phyloP scores from a whole-genome alignment of 2,113 vertebrate genomes.

The Semnornis frantzii region DNA sequence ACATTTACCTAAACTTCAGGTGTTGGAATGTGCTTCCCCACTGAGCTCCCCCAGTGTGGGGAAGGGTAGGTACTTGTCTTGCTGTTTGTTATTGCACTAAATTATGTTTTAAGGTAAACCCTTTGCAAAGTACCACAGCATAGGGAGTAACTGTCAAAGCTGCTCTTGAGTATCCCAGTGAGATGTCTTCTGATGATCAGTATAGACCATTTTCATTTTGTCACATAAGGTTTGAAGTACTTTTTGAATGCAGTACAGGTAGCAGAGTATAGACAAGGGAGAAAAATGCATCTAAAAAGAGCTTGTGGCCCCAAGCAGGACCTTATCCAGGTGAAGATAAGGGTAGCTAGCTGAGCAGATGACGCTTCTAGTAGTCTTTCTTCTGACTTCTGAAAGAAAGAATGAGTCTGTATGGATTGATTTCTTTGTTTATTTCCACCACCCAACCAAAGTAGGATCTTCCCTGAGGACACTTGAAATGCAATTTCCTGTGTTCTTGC shows the following conservation, averaged over 20 bases:
- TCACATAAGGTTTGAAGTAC: not conserved
- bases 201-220: not conserved
- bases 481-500: not conserved
- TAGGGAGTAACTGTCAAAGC: not conserved
- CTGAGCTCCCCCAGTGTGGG: not conserved
- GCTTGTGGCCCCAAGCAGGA: not conserved
- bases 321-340: not conserved
- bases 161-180: not conserved
- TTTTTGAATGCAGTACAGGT: not conserved
- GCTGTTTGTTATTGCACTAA: not conserved
- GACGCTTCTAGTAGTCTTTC: not conserved
- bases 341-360: not conserved
- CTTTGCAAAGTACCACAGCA: not conserved
- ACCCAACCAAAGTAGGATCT: not conserved
- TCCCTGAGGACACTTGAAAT: not conserved
- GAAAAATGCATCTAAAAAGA: not conserved
- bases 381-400: not conserved
- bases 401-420: not conserved
- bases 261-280: not conserved
- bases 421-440: not conserved
- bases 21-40: conserved; percentile 13
- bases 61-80: not conserved
- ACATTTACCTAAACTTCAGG: not conserved
- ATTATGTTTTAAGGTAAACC: not conserved
- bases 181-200: not conserved